phyloP scores from a whole-genome alignment of 2,797 vertebrate species.

The Crypturellus tataupa region DNA sequence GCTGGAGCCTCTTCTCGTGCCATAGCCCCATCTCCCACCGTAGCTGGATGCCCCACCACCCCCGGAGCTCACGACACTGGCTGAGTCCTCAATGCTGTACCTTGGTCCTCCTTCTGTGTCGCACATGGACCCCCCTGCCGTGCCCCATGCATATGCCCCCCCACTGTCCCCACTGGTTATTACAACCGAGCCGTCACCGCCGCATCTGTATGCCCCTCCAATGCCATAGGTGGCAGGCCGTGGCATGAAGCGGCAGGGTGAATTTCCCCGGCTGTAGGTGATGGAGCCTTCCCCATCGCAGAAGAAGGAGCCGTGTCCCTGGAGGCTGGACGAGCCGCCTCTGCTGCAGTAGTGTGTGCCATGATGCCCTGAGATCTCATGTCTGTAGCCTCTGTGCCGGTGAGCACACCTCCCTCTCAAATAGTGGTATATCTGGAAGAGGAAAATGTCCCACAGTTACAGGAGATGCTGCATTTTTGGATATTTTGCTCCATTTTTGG shows the following conservation, averaged over 20 bases:
- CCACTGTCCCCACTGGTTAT: rapidly evolving
- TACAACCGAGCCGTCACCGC: rapidly evolving
- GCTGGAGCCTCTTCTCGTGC: rapidly evolving
- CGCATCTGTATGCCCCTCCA: not conserved
- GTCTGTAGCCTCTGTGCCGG: not conserved
- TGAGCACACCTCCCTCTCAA: not conserved
- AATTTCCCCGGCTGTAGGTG: not conserved
- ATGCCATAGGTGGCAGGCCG: rapidly evolving
- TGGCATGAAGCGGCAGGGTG: rapidly evolving
- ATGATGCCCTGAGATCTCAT: not conserved
- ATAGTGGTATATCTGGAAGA: not conserved
- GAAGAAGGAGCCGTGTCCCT: not conserved
- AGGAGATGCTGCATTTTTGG: not conserved
- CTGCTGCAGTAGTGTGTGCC: rapidly evolving
- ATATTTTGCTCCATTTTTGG: rapidly evolving
- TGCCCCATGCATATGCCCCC: rapidly evolving
- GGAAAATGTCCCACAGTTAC: not conserved
- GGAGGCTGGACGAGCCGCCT: rapidly evolving
- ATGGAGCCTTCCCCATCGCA: not conserved
- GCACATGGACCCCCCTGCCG: rapidly evolving
- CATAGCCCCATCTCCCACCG: rapidly evolving
- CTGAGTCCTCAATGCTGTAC: rapidly evolving
- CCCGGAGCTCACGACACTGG: rapidly evolving
- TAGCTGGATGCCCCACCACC: not conserved
- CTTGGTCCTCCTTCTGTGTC: rapidly evolving